Percentiles rank a stretch among this genome's conserved stretches.
phyloP scores from a whole-genome alignment of 2,113 vertebrate genomes.

The Dasyprocta punctata region DNA sequence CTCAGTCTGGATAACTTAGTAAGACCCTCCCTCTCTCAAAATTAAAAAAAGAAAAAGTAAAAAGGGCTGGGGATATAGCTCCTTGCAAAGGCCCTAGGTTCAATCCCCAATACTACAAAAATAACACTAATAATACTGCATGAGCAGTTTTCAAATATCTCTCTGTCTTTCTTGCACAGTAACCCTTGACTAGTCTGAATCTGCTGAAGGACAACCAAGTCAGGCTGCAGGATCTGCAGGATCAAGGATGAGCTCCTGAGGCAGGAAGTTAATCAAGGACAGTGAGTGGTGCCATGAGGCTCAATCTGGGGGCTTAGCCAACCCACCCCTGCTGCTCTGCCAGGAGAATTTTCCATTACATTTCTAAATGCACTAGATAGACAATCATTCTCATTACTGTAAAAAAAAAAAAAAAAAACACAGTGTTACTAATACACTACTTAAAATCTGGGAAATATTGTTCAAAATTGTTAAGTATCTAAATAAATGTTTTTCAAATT shows the following conservation, averaged over 20 bases:
- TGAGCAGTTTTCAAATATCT: neutral
- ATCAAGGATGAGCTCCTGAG: neutral
- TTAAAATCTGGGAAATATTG: conserved; percentile 35
- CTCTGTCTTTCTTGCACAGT: neutral
- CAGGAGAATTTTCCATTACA: neutral
- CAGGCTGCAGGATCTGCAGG: neutral
- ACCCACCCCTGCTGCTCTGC: neutral
- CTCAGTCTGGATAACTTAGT: neutral
- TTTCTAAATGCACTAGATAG: conserved; percentile 10
- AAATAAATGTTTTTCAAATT: conserved; percentile 55
- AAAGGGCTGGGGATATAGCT: neutral
- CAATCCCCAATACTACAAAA: neutral
- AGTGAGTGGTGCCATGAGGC: neutral
- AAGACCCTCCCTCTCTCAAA: neutral
- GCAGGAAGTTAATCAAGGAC: neutral
- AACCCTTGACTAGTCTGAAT: conserved; percentile 1
- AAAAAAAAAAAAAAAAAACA: neutral
- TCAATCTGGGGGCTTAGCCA: neutral
- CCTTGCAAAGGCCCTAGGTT: neutral
- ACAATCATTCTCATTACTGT: neutral
- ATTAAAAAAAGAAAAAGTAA: neutral
- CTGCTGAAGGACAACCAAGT: neutral
- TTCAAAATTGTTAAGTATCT: conserved; percentile 26
- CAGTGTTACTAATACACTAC: neutral
- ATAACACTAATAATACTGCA: neutral